Conservation (phyloP, 2,797 vertebrate genomes). For the Hemibagrus guttatus region DNA sequence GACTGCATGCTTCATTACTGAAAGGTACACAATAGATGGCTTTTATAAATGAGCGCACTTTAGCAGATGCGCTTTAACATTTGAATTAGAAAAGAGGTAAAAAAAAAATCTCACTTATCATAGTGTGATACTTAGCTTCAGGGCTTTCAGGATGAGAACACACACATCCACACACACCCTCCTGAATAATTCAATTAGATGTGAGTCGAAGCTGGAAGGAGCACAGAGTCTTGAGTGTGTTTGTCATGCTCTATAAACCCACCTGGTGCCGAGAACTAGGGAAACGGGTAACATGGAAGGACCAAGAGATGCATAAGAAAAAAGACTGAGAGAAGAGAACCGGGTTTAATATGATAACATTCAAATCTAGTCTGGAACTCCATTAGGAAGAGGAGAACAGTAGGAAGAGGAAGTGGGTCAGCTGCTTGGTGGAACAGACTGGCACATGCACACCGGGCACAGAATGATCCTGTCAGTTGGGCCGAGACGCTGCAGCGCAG, state of each 20-base stretch:
- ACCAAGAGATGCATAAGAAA: conserved; percentile 11
- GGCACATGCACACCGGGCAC: not conserved
- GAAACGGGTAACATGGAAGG: conserved; percentile 7
- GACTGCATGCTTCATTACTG: conserved; percentile 21
- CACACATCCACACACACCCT: conserved; percentile 57
- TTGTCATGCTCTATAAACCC: conserved; percentile 70
- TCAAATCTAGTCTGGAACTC: conserved; percentile 14
- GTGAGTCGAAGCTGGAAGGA: conserved; percentile 60
- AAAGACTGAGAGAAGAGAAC: conserved; percentile 20
- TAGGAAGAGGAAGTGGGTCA: conserved; percentile 64
- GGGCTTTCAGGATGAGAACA: conserved; percentile 57
- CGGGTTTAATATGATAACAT: conserved; percentile 5
- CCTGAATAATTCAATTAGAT: conserved; percentile 70
- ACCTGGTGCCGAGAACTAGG: conserved; percentile 59
- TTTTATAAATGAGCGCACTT: conserved; percentile 48
- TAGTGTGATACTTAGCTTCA: conserved; percentile 57
- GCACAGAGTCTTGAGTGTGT: conserved; percentile 67
- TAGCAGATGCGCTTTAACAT: conserved; percentile 38
- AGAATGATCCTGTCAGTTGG: conserved; percentile 49
- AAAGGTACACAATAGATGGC: conserved; percentile 38
- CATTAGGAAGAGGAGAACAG: conserved; percentile 26
- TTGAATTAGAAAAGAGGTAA: conserved; percentile 43
- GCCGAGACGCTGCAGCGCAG: conserved; percentile 55
- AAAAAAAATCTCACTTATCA: conserved; percentile 44
- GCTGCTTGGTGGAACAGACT: conserved; percentile 41